Evolutionary conservation across 2,113 vertebrate genomes (phyloP).

Genomic region (Macquaria ambigua): DNA sequence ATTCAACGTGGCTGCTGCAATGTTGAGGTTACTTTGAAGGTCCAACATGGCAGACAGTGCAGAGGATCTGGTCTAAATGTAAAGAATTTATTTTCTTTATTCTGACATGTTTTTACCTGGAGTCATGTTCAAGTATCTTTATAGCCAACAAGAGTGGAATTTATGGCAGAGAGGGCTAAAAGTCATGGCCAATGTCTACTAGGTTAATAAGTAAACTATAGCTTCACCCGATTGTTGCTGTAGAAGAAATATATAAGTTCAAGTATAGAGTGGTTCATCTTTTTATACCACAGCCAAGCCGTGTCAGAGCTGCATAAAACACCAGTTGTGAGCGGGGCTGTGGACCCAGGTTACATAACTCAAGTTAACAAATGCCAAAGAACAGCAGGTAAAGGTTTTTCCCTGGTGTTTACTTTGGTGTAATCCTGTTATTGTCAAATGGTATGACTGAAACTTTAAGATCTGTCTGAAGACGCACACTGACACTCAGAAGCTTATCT

Average conservation of each 20-base stretch:
- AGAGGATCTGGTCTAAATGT: not conserved
- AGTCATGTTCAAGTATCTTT: not conserved
- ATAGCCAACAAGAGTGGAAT: not conserved
- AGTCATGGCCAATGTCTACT: slow-evolving; percentile 7
- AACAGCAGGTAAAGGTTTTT: not conserved
- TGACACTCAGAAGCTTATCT: not conserved
- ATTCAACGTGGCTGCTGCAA: not conserved
- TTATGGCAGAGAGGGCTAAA: slow-evolving; percentile 20
- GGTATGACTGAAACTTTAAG: not conserved
- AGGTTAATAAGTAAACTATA: slow-evolving; percentile 54
- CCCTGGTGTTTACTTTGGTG: not conserved
- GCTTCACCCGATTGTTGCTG: not conserved
- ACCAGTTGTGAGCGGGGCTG: not conserved
- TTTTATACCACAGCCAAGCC: not conserved
- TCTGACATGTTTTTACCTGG: not conserved
- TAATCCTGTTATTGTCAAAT: not conserved
- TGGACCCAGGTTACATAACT: not conserved
- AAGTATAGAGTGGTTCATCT: not conserved
- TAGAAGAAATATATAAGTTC: not conserved
- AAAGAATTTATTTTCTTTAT: not conserved
- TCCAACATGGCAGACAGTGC: not conserved
- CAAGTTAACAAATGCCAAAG: not conserved
- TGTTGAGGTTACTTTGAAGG: not conserved
- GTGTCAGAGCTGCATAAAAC: not conserved
- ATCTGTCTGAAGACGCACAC: not conserved